Evolutionary conservation across 2,797 vertebrate species (phyloP).

Genomic region (Syngnathus rostellatus): DNA sequence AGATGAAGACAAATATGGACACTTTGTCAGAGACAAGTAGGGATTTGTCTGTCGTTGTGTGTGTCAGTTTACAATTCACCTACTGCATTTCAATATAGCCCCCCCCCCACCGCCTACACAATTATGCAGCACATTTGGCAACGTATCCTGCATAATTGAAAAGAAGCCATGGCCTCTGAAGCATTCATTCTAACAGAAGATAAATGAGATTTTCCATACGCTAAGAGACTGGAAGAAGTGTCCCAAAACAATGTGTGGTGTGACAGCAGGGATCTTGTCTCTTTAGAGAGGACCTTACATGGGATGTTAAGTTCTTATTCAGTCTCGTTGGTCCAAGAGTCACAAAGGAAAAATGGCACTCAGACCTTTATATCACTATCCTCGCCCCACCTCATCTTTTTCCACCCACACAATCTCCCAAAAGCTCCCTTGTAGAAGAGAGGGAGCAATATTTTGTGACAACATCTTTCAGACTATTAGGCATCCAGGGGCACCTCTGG

Average conservation of each 20-base stretch:
- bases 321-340: constrained; percentile 25
- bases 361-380: constrained; percentile 21
- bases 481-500: constrained; percentile 43
- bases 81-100: not conserved
- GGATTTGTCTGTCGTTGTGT: not conserved
- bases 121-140: constrained; percentile 3
- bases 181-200: constrained; percentile 4
- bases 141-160: constrained; percentile 5
- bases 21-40: not conserved
- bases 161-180: not conserved
- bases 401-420: constrained; percentile 38
- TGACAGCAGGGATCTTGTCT: constrained; percentile 20
- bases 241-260: not conserved
- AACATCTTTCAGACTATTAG: constrained; percentile 63
- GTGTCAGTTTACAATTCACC: not conserved
- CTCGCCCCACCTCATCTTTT: constrained; percentile 26
- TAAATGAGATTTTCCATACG: not conserved
- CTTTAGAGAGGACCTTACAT: constrained; percentile 21
- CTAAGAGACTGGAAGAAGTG: not conserved
- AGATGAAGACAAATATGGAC: not conserved
- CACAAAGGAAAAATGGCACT: constrained; percentile 8
- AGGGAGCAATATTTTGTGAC: constrained; percentile 56
- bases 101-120: not conserved
- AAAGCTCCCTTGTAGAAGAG: constrained; percentile 50
- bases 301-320: constrained; percentile 27